Percentiles rank a stretch among this genome's conserved stretches.
Evolutionary conservation across 2,113 vertebrate species (phyloP).

Genomic region (Oncorhynchus nerka): DNA sequence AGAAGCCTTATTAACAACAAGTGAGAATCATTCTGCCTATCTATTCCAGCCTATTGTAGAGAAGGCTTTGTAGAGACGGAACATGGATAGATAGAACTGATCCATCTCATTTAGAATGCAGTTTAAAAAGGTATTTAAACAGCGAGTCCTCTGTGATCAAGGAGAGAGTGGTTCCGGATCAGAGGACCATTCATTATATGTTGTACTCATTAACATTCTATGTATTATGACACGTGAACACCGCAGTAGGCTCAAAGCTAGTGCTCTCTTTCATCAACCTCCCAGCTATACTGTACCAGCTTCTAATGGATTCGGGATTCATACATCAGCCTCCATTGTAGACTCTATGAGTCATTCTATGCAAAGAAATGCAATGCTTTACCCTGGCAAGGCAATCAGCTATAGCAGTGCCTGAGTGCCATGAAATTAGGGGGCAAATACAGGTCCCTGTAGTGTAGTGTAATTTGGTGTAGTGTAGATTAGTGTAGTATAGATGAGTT

Average conservation of each 20-base stretch:
- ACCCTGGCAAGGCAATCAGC: slow-evolving; percentile 15
- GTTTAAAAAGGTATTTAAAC: too few relatives aligned
- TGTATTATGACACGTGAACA: slow-evolving; percentile 27
- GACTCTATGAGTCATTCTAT: slow-evolving; percentile 35
- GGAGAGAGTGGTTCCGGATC: slow-evolving; percentile 17
- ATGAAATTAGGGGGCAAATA: neutral
- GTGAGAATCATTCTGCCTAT: neutral
- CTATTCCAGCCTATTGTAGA: slow-evolving; percentile 3
- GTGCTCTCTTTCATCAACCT: slow-evolving; percentile 48
- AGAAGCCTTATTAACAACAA: slow-evolving; percentile 5
- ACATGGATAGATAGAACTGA: neutral
- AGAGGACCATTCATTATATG: slow-evolving; percentile 31
- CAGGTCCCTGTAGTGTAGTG: neutral
- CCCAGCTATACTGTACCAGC: slow-evolving; percentile 26
- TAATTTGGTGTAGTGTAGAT: too few relatives aligned
- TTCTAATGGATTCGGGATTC: slow-evolving; percentile 49
- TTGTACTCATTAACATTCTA: slow-evolving; percentile 48
- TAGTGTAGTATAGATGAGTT: too few relatives aligned
- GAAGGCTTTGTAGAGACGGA: neutral
- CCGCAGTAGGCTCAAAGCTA: slow-evolving; percentile 45
- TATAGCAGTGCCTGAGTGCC: slow-evolving; percentile 7
- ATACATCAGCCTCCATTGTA: slow-evolving; percentile 52
- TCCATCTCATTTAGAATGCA: neutral
- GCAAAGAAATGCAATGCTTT: slow-evolving; percentile 16
- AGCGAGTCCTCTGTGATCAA: neutral